These are phyloP conservation scores for Onthophagus taurus DNA, from an alignment of 1,140 invertebrate genomes.

Conservation along the genomic window DNA sequence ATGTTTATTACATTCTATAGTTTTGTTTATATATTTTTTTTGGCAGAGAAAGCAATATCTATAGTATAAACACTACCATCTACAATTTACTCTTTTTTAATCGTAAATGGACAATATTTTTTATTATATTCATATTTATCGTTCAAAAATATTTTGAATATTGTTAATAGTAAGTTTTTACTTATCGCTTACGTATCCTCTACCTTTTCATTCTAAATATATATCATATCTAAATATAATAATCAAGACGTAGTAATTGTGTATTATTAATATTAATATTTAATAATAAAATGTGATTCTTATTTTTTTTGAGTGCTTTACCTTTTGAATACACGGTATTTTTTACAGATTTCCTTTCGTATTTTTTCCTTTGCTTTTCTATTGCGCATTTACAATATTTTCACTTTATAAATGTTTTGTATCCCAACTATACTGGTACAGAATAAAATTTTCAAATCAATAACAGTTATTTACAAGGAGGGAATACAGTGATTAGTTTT, in stretches of 20 bases:
- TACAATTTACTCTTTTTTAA: slow-evolving; percentile 1
- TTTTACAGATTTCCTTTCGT: background rate
- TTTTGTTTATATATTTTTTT: background rate
- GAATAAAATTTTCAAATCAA: slow-evolving; percentile 13
- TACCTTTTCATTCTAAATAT: too few species aligned
- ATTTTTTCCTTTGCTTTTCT: background rate
- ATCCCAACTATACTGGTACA: slow-evolving; percentile 7
- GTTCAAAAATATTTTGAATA: slow-evolving; percentile 12
- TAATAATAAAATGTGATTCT: too few species aligned
- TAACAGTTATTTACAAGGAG: slow-evolving; percentile 14
- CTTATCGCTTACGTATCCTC: too few species aligned
- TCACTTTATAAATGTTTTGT: slow-evolving; percentile 9
- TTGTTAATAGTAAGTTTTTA: background rate
- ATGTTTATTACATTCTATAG: background rate
- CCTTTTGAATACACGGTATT: too few species aligned
- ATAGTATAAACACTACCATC: slow-evolving; percentile 11
- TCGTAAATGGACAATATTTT: slow-evolving; percentile 1
- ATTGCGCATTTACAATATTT: slow-evolving; percentile 4
- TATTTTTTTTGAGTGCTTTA: too few species aligned
- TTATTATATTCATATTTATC: background rate
- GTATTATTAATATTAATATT: too few species aligned
- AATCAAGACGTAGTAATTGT: too few species aligned
- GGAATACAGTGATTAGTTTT: slow-evolving; percentile 12
- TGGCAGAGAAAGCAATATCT: slow-evolving; percentile 10
- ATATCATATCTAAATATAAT: too few species aligned